Conservation (phyloP, 2,888 invertebrate genomes). For the Hofmannophila pseudospretella region DNA sequence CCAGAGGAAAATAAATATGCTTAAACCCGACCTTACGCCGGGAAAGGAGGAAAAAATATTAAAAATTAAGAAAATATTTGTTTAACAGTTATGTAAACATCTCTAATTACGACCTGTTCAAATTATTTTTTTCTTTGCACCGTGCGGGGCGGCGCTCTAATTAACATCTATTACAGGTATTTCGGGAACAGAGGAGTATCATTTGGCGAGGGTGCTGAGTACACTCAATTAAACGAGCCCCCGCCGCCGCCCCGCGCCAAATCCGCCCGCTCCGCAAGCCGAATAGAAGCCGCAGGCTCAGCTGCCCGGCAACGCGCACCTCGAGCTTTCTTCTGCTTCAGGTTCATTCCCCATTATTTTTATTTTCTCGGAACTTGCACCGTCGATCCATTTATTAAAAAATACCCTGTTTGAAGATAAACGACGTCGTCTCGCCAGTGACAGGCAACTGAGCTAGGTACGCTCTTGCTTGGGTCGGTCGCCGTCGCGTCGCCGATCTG, state of each 20-base stretch:
- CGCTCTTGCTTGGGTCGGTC: no score
- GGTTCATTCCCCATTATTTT: background rate
- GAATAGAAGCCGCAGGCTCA: background rate
- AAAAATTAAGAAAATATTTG: constrained; percentile 76
- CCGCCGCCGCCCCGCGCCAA: constrained; percentile 22
- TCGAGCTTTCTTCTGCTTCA: background rate
- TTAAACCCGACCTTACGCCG: constrained; percentile 66
- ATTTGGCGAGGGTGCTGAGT: constrained; percentile 72
- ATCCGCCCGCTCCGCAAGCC: constrained; percentile 13
- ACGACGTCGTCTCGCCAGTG: no score
- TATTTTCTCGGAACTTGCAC: no score
- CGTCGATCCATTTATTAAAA: background rate
- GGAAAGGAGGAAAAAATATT: constrained; percentile 63
- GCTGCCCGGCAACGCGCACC: background rate
- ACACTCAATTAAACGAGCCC: constrained; percentile 69
- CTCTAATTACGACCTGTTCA: constrained; percentile 76
- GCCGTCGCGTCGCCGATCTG: no score
- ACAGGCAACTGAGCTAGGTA: background rate
- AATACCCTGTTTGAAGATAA: no score
- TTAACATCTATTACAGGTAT: constrained; percentile 77
- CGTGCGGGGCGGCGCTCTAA: constrained; percentile 62
- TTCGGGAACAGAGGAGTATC: constrained; percentile 70
- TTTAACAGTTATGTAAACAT: constrained; percentile 75
- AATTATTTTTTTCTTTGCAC: constrained; percentile 71
- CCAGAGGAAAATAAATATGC: constrained; percentile 68